Evolutionary conservation across 2,888 invertebrate species (phyloP), one percentile per base, ranked within the genome.

Genomic region (Scaeva pyrastri): DNA sequence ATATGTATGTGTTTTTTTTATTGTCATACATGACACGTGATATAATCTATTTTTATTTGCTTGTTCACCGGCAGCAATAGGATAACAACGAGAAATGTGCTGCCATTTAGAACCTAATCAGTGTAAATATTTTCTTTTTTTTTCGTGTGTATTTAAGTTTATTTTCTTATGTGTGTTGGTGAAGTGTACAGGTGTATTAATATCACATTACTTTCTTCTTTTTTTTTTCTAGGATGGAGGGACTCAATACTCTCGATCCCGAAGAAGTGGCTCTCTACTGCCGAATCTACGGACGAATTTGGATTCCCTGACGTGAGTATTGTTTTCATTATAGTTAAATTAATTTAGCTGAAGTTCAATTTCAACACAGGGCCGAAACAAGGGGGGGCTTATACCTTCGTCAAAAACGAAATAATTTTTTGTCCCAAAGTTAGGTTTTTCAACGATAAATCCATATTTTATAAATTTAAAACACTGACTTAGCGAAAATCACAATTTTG

Each of bases 221-320:
- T 41, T 71, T 55, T 36, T 23, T 74, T 36, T 89, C 19, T 93
- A 96, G 96, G 95, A 95, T 96, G 96, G 96, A 94, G 94, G 90
- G 96, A 96, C 89, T 95, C 96, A 19, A 93, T 96, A 89, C 92
- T 96, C 88, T 94, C 96, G 70, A 93, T 96, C 90, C 95, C 96
- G 88, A 96, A 95, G 92, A 95, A 95, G 90, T 95, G 95, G 95
- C 94, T 96, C 90, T 93, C 94, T 88, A 91, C 93, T 82, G 90
- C 91, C 88, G 92, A 92, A 85, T 90, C 91, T 76, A 91, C 91
- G 71, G 93, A 92, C 91, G 93, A 92, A 89, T 92, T 89, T 89
- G 93, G 93, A 90, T 93, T 93, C 90, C 92, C 93, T 90, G 90
- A 91, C 89, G 93, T 93, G 89, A 92, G 92, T 93, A 41, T 68